Conservation (phyloP, 1,140 invertebrate species). For the Popillia japonica region DNA sequence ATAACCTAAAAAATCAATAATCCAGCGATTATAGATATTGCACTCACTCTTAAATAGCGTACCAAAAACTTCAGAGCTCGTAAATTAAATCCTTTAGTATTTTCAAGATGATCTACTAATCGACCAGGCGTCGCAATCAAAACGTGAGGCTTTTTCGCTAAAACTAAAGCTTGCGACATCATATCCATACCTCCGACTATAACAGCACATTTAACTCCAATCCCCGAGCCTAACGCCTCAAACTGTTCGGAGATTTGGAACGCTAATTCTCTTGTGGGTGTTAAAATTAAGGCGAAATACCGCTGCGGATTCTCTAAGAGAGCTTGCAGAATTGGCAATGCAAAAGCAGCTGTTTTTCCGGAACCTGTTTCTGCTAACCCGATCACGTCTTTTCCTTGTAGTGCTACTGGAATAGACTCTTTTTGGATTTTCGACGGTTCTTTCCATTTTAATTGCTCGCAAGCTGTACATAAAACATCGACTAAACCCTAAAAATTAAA, state of each 20-base stretch:
- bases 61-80: slow-evolving; percentile 87
- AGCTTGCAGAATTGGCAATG: slow-evolving; percentile 92
- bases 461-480: slow-evolving; percentile 91
- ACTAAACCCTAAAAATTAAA: slow-evolving; percentile 80
- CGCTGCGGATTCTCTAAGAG: slow-evolving; percentile 90
- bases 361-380: slow-evolving; percentile 97
- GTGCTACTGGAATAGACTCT: slow-evolving; percentile 89
- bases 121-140: slow-evolving; percentile 93
- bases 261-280: slow-evolving; percentile 96
- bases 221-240: slow-evolving; percentile 84
- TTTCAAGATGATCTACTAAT: slow-evolving; percentile 90
- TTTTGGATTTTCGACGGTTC: slow-evolving; percentile 93
- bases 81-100: slow-evolving; percentile 93
- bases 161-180: slow-evolving; percentile 87
- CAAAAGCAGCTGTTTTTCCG: slow-evolving; percentile 98
- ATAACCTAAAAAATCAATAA: slow-evolving; percentile 69
- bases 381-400: slow-evolving; percentile 95
- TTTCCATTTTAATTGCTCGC: slow-evolving; percentile 93
- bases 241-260: slow-evolving; percentile 97
- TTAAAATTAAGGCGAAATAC: slow-evolving; percentile 92
- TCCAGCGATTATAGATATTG: neutral
- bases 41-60: neutral
- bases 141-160: slow-evolving; percentile 96
- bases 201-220: slow-evolving; percentile 94
- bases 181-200: slow-evolving; percentile 99